Evolutionary conservation across 2,888 invertebrate species (phyloP), one percentile per base, ranked within the genome.

Genomic region (Agriopis aurantiaria): DNA sequence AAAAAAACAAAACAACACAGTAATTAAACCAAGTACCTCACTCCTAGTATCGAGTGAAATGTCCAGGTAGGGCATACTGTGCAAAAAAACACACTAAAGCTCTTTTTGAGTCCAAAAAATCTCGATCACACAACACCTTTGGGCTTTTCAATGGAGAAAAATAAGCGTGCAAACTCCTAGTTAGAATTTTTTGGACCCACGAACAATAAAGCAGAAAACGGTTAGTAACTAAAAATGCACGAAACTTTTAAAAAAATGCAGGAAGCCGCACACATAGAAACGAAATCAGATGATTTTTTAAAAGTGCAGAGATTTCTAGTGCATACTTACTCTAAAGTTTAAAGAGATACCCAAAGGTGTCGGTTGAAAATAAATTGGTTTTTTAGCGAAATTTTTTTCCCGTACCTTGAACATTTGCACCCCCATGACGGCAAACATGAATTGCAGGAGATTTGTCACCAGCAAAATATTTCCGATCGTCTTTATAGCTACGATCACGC

Each of bases 371-470:
- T 75, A 76, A 78, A 79, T 77, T 62, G 68, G 63, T 62, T 53
- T 73, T 68, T 68, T 14, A 64, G 4, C 10, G 7, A 48, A 23
- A 45, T 75, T 75, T 73, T 67, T 80, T 69, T 81, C 80, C 95
- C 96, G 96, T 97, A 99, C 99, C 98, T 99, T 99, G 96, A 99
- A 99, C 93, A 99, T 97, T 96, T 99, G 99, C 93, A 99, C 99
- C 95, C 99, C 99, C 96, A 99, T 99, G 92, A 99, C 99, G 88
- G 99, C 99, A 95, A 99, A 99, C 99, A 99, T 99, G 97, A 99
- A 99, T 96, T 99, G 98, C 86, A 99, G 98, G 91, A 99, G 98
- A 95, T 99, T 99, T 95, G 99, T 99, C 95, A 99, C 99, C 96
- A 99, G 96, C 96, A 99, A 98, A 95, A 99, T 99, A 97, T 99